phyloP scores from a whole-genome alignment of 2,888 invertebrate species.

The Eristalinus sepulchralis region DNA sequence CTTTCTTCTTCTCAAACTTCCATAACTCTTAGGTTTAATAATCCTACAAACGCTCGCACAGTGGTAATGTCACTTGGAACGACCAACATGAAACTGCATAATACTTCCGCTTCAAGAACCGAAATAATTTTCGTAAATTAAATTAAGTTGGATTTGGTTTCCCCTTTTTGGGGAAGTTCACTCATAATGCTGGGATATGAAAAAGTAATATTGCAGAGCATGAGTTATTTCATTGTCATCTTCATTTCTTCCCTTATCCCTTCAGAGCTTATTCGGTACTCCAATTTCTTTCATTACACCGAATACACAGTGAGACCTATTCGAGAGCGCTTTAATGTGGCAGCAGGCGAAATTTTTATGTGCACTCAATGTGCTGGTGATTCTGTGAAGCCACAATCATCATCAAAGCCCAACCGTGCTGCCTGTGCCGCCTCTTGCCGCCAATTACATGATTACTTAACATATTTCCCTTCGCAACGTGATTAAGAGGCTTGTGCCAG shows the following conservation, averaged over 20 bases:
- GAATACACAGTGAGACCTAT: background rate
- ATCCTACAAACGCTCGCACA: too few species aligned
- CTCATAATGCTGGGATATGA: background rate
- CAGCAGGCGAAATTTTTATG: background rate
- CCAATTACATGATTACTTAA: slow-evolving; percentile 49
- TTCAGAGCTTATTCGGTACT: background rate
- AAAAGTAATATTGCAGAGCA: background rate
- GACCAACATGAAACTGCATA: too few species aligned
- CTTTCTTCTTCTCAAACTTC: too few species aligned
- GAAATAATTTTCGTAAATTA: background rate
- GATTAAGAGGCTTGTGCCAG: slow-evolving; percentile 49
- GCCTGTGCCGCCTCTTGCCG: background rate
- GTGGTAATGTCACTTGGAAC: too few species aligned
- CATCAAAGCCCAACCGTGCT: background rate
- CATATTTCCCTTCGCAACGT: slow-evolving; percentile 38
- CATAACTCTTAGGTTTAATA: too few species aligned
- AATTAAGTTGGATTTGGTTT: background rate
- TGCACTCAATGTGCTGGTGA: background rate
- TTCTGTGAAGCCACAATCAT: background rate
- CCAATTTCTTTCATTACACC: background rate
- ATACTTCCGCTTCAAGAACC: background rate
- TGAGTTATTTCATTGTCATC: background rate
- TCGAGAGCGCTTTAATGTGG: background rate
- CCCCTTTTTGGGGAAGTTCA: background rate
- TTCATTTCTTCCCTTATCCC: background rate